A percentile compares a stretch with the other conserved stretches of the same genome.
Conservation (phyloP, 2,113 vertebrate genomes). For the Ginglymostoma cirratum region DNA sequence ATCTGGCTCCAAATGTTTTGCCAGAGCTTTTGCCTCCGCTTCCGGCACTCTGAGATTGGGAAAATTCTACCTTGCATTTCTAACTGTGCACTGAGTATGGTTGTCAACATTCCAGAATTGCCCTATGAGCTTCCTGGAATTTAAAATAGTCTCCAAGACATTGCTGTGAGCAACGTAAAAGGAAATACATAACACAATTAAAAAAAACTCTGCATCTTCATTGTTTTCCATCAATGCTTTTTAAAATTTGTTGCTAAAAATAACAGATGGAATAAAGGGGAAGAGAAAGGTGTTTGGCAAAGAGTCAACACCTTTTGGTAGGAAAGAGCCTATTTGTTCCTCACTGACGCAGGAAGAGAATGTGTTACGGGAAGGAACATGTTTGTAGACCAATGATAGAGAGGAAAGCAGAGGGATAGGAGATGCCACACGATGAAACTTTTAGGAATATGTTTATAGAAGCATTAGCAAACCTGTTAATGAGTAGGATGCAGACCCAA, state of each 20-base stretch:
- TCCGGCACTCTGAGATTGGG: too few relatives aligned
- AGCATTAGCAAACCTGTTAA: background rate
- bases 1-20: too few relatives aligned
- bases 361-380: background rate
- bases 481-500: background rate
- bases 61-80: too few relatives aligned
- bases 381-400: background rate
- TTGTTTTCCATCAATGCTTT: background rate
- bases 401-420: background rate
- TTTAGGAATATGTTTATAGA: background rate
- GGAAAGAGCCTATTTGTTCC: background rate
- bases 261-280: background rate
- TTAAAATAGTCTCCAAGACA: background rate
- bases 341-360: background rate
- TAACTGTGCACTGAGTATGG: background rate
- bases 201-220: background rate
- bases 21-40: too few relatives aligned
- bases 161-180: background rate
- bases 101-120: background rate
- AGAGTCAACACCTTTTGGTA: background rate
- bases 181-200: background rate
- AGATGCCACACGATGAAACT: background rate
- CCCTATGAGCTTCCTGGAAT: background rate
- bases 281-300: background rate
- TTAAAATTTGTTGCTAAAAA: background rate